phyloP scores from a whole-genome alignment of 2,888 invertebrate genomes.

The Graphium colonna region DNA sequence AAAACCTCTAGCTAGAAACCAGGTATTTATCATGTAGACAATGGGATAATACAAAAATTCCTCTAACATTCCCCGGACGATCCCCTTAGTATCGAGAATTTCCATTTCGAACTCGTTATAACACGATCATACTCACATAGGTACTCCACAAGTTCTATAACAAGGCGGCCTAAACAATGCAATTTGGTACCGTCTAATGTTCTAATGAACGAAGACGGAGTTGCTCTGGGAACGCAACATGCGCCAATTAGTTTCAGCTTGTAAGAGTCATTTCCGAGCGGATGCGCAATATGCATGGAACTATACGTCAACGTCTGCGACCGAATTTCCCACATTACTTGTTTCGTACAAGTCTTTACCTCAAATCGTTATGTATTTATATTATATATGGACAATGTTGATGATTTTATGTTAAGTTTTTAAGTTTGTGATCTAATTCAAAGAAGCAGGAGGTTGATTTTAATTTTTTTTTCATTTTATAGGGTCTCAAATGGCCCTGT shows the following conservation, averaged over 20 bases:
- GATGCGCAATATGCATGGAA: constrained; percentile 6
- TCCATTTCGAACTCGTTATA: constrained; percentile 16
- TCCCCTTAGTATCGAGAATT: background rate
- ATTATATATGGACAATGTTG: too few species aligned
- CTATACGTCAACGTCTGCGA: constrained; percentile 1
- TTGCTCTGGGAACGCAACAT: constrained; percentile 32
- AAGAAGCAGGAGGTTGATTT: too few species aligned
- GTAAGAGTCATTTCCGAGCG: constrained; percentile 9
- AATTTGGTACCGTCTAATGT: constrained; percentile 49
- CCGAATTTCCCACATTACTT: background rate
- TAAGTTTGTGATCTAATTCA: too few species aligned
- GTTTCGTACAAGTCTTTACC: too few species aligned
- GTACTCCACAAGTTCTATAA: constrained; percentile 2
- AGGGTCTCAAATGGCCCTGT: too few species aligned
- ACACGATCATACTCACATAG: background rate
- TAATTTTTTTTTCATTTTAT: too few species aligned
- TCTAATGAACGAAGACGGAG: constrained; percentile 44
- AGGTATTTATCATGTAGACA: background rate
- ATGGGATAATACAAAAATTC: background rate
- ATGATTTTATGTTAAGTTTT: too few species aligned
- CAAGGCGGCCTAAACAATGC: constrained; percentile 40
- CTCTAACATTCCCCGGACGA: background rate
- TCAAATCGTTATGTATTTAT: too few species aligned
- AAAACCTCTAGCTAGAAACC: too few species aligned
- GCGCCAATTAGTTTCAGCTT: constrained; percentile 37